These are phyloP conservation scores for Enteromius afrohamiltoni DNA, from an alignment of 2,797 vertebrate genomes.

Conservation along the genomic window DNA sequence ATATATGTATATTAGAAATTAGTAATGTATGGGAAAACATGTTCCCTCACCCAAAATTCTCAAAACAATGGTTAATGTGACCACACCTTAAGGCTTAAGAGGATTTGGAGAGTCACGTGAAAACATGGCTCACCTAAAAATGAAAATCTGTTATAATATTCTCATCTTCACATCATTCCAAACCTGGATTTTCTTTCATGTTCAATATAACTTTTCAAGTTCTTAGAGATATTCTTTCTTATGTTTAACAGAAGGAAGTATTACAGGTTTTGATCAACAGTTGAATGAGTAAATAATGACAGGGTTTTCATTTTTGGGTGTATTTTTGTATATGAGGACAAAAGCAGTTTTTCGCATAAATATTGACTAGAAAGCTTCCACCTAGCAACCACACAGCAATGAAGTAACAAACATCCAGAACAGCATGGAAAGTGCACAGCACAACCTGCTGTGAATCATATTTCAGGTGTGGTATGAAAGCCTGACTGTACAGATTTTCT, in stretches of 20 bases:
- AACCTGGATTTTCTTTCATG: neutral
- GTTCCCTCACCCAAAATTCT: no score
- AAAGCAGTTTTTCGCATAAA: neutral
- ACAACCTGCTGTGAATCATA: neutral
- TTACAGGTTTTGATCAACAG: neutral
- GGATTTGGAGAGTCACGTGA: neutral
- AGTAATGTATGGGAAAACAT: neutral
- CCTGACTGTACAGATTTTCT: constrained; percentile 7
- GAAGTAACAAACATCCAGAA: neutral
- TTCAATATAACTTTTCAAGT: neutral
- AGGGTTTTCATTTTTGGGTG: neutral
- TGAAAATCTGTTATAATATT: neutral
- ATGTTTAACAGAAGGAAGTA: neutral
- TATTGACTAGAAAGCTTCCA: neutral
- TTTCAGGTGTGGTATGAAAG: constrained; percentile 13
- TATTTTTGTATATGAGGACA: neutral
- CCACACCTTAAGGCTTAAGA: neutral
- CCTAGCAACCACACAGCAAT: constrained; percentile 7
- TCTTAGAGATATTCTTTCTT: neutral
- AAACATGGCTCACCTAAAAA: neutral
- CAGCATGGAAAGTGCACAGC: neutral
- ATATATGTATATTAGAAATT: neutral
- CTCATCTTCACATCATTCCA: neutral
- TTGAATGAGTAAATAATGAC: neutral
- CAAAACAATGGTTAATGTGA: neutral